Conservation (phyloP, 2,113 vertebrate species). For the Gallinago paraguaiae region DNA sequence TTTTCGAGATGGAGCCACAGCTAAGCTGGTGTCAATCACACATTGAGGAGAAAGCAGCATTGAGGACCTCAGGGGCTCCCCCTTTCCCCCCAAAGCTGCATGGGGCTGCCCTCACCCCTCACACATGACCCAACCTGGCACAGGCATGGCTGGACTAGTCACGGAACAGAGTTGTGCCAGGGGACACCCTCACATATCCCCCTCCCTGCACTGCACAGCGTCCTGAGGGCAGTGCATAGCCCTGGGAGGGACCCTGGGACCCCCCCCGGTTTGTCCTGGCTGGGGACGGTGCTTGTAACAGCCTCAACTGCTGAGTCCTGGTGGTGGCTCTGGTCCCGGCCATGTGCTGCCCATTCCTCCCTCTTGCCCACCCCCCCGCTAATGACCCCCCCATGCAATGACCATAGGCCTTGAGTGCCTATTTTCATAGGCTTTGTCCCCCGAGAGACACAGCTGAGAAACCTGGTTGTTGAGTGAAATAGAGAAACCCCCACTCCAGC, state of each 20-base stretch:
- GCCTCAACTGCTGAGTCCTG: rapidly evolving
- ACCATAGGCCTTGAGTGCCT: background rate
- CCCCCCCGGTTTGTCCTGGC: too few species aligned
- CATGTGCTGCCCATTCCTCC: rapidly evolving
- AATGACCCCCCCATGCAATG: rapidly evolving
- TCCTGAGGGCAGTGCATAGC: background rate
- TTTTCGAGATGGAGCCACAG: background rate
- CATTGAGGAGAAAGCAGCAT: background rate
- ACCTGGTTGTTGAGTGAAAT: background rate
- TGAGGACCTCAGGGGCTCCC: background rate
- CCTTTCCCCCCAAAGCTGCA: too few species aligned
- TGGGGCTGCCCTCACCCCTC: too few species aligned
- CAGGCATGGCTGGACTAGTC: too few species aligned
- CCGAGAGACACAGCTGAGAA: background rate
- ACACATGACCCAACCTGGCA: too few species aligned
- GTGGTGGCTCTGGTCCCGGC: rapidly evolving
- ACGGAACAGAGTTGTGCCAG: too few species aligned
- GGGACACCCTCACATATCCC: too few species aligned
- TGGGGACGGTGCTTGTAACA: rapidly evolving
- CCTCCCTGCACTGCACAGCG: rapidly evolving
- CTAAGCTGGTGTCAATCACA: background rate
- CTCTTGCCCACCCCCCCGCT: background rate
- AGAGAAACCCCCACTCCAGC: rapidly evolving
- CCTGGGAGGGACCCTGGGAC: too few species aligned
- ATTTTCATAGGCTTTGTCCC: background rate